Evolutionary conservation across 2,797 vertebrate genomes (phyloP), one percentile per base, ranked within the genome.

Genomic region (Enteromius paludinosus): DNA sequence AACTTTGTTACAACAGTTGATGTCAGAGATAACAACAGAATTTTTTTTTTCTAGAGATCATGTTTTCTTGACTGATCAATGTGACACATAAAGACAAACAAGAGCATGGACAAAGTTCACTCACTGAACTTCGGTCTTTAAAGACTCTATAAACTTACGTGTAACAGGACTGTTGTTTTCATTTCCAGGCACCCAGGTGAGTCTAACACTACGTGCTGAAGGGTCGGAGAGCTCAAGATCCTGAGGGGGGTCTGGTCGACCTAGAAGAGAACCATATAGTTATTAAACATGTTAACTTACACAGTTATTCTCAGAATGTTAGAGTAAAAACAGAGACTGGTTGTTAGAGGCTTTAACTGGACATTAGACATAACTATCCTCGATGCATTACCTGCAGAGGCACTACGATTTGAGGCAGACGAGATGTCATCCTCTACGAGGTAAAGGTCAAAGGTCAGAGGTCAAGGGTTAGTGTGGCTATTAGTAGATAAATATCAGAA

Each of bases 101-200:
- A 49, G 25, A 49, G 15, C 69, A 71, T 47, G 4, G 12, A 35
- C 3, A 12, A 71, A 33, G 45, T 71, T 49, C 2, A 71, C 5
- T 49, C 17, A 52, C 47, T 72, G 5, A 49, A 71, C 43, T 71
- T 12, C 30, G 18, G 25, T 4, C 71, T 54, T 59, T 38, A 8
- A 59, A 43, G 28, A 52, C 18, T 73, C 25, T 33, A 20, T 35
- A 14, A 17, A 64, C 88, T 83, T 81, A 98, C 98, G 93, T 91
- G 94, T 97, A 91, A 99, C 92, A 45, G 96, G 96, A 81, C 97
- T 99, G 91, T 97, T 96, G 80, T 98, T 96, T 70, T 97, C 97
- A 0, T 96, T 95, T 0, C 97, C 97, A 0, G 97, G 97, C 78
- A 97, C 97, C 98, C 98, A 99, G 17, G 97, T 99, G 88, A 99